Conservation (phyloP, 2,113 vertebrate genomes). For the Marmota flaviventris region DNA sequence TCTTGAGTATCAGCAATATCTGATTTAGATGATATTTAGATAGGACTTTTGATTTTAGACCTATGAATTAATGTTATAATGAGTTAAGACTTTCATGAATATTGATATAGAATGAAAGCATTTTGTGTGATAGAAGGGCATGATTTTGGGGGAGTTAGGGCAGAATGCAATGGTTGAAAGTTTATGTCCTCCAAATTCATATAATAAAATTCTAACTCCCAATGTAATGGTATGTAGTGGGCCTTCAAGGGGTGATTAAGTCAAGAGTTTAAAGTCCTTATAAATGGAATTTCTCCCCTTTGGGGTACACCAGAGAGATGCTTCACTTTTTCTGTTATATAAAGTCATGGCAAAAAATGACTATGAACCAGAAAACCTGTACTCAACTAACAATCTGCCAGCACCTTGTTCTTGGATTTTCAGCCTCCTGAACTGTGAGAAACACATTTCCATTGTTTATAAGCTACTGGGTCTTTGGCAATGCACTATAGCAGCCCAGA, state of each 20-base stretch:
- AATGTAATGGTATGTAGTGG: background rate
- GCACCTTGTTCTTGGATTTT: background rate
- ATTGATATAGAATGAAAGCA: background rate
- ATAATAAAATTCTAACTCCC: background rate
- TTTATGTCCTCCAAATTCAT: background rate
- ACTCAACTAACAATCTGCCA: background rate
- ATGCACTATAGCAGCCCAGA: background rate
- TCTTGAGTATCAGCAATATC: background rate
- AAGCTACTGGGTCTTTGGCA: background rate
- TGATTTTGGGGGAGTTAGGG: background rate
- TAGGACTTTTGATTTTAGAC: background rate
- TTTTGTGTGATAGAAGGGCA: background rate
- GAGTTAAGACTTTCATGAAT: background rate
- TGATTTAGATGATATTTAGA: background rate
- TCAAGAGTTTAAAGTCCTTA: background rate
- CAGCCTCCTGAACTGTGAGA: background rate
- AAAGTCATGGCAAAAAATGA: background rate
- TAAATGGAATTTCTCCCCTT: background rate
- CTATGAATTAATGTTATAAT: too few relatives aligned
- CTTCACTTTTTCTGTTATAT: background rate
- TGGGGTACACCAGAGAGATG: too few relatives aligned
- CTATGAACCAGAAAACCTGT: too few relatives aligned
- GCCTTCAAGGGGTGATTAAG: background rate
- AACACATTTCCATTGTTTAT: background rate
- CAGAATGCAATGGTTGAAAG: background rate